Conservation (phyloP, 2,888 invertebrate genomes). For the Phalera bucephala region DNA sequence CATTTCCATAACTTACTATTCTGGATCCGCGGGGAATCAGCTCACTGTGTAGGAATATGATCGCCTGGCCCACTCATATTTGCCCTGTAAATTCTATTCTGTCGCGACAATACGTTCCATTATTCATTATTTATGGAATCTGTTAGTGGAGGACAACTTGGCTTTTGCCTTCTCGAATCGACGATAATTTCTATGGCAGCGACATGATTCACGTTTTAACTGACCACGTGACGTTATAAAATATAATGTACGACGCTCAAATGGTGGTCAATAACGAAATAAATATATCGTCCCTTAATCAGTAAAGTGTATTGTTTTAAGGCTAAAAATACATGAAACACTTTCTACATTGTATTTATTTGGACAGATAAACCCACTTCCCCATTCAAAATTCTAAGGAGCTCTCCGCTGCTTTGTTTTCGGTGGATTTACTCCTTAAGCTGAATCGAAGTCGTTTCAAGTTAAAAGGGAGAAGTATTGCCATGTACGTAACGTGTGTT, state of each 20-base stretch:
- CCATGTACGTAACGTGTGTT: not conserved
- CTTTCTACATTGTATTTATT: constrained; percentile 19
- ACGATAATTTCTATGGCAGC: constrained; percentile 22
- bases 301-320: constrained; percentile 13
- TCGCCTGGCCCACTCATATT: constrained; percentile 65
- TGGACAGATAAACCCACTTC: constrained; percentile 19
- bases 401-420: constrained; percentile 26
- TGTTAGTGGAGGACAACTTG: constrained; percentile 43
- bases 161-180: constrained; percentile 40
- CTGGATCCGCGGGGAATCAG: constrained; percentile 78
- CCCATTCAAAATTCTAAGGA: constrained; percentile 26
- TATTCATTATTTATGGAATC: constrained; percentile 55
- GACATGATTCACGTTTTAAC: constrained; percentile 48
- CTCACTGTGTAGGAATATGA: constrained; percentile 73
- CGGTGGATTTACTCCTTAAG: constrained; percentile 24
- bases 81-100: constrained; percentile 60
- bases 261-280: constrained; percentile 19
- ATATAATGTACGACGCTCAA: constrained; percentile 29
- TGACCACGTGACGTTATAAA: constrained; percentile 40
- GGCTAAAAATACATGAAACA: constrained; percentile 17
- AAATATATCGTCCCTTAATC: constrained; percentile 12
- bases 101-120: constrained; percentile 55
- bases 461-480: constrained; percentile 10
- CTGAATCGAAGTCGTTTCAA: constrained; percentile 20
- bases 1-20: constrained; percentile 83